These are phyloP conservation scores for Cryptocheilus praepositus DNA, from an alignment of 2,888 invertebrate species.

Conservation along the genomic window DNA sequence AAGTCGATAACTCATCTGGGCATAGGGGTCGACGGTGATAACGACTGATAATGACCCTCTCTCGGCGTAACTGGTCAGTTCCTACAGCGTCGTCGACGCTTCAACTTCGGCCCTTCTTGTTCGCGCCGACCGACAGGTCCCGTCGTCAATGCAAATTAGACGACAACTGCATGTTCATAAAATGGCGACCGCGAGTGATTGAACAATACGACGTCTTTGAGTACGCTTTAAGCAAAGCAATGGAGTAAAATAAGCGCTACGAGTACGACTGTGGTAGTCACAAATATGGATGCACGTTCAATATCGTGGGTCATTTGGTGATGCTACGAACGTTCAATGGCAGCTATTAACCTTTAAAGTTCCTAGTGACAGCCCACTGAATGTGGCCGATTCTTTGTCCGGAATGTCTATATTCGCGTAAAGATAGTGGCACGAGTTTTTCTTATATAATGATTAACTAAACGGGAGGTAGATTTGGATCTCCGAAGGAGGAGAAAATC, in stretches of 20 bases:
- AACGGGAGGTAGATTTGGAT: too few relatives aligned
- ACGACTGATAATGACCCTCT: conserved; percentile 40
- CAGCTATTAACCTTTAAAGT: too few relatives aligned
- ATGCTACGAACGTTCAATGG: too few relatives aligned
- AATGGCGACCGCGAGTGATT: conserved; percentile 3
- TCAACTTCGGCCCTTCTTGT: conserved; percentile 22
- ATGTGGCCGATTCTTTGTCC: too few relatives aligned
- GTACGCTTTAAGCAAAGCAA: too few relatives aligned
- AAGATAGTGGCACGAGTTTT: too few relatives aligned
- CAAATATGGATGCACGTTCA: background rate
- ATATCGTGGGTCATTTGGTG: background rate
- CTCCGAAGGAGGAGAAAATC: too few relatives aligned
- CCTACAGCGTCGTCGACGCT: conserved; percentile 45
- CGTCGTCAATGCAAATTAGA: too few relatives aligned
- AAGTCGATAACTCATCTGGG: conserved; percentile 48
- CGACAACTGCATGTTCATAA: too few relatives aligned
- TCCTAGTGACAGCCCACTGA: too few relatives aligned
- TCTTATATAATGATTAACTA: too few relatives aligned
- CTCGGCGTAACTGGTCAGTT: conserved; percentile 56
- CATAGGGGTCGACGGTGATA: conserved; percentile 63
- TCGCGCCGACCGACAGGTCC: background rate
- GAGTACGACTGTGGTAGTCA: background rate
- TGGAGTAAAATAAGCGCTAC: background rate
- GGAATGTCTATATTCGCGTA: too few relatives aligned
- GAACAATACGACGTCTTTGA: background rate